Base-by-base conservation (phyloP, 2,888 invertebrate genomes). In the Parnassius orleans region DNA sequence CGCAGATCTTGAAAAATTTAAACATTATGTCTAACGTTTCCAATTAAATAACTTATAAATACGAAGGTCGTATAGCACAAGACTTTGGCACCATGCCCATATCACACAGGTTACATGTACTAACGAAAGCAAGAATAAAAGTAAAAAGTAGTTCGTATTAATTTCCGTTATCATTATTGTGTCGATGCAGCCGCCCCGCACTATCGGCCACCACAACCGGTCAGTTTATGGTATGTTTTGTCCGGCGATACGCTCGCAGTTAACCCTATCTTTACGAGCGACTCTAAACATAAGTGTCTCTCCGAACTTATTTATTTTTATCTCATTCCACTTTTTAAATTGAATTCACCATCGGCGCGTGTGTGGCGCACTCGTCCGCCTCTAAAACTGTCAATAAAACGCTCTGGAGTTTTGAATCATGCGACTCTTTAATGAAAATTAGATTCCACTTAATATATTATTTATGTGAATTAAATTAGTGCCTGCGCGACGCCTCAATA, bases 241-340 rank as follows among this genome's bases (percentile, higher is more conserved):
- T 88, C 83, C 84, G 78, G 81, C 84, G 86, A 85, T 86, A 87
- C 86, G 77, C 81, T 84, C 83, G 85, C 90, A 88, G 90, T 91
- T 90, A 89, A 89, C 90, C 90, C 90, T 90, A 90, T 91, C 90
- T 91, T 90, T 91, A 91, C 84, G 90, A 85, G 75, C 84, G 82
- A 75, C 90, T 88, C 90, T 89, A 90, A 90, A 90, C 91, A 89
- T 90, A 89, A 90, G 90, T 89, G 91, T 91, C 90, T 89, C 82
- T 84, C 83, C 78, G 78, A 86, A 86, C 87, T 90, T 90, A 90
- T 90, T 90, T 91, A 90, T 91, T 89, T 88, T 90, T 88, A 87
- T 90, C 88, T 88, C 89, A 89, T 90, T 90, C 84, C 84, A 84
- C 83, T 87, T 89, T 90, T 91, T 89, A 90, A 91, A 90, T 90